These are phyloP conservation scores for Myotis yumanensis DNA, from an alignment of 2,113 vertebrate genomes.

Conservation along the genomic window DNA sequence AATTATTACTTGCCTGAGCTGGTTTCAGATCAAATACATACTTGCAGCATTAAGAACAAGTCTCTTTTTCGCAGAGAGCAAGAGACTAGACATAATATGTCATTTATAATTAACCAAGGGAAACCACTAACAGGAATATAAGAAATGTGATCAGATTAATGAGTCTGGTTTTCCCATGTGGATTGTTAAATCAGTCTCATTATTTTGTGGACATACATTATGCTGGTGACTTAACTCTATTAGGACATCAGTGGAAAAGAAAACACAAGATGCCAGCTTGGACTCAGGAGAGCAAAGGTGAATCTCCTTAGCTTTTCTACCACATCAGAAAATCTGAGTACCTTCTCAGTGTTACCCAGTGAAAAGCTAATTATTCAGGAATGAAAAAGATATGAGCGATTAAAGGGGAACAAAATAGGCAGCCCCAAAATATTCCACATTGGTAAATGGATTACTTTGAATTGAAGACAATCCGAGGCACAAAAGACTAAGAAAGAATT, in stretches of 20 bases:
- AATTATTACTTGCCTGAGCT: not conserved
- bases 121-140: constrained; percentile 47
- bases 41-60: not conserved
- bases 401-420: not conserved
- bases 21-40: not conserved
- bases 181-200: not conserved
- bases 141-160: constrained; percentile 45
- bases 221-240: constrained; percentile 8
- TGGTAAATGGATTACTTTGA: not conserved
- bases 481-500: not conserved
- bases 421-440: not conserved
- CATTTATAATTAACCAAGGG: constrained; percentile 32
- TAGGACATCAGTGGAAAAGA: not conserved
- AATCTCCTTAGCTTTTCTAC: not conserved
- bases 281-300: not conserved
- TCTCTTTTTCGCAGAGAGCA: constrained; percentile 30
- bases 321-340: not conserved
- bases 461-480: not conserved
- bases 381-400: not conserved
- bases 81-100: not conserved
- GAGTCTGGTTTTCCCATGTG: not conserved
- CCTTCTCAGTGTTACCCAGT: not conserved
- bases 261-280: not conserved
- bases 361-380: not conserved
- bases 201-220: not conserved